Base-by-base conservation (phyloP, 2,888 invertebrate genomes). In the Ormyrus rosae region DNA sequence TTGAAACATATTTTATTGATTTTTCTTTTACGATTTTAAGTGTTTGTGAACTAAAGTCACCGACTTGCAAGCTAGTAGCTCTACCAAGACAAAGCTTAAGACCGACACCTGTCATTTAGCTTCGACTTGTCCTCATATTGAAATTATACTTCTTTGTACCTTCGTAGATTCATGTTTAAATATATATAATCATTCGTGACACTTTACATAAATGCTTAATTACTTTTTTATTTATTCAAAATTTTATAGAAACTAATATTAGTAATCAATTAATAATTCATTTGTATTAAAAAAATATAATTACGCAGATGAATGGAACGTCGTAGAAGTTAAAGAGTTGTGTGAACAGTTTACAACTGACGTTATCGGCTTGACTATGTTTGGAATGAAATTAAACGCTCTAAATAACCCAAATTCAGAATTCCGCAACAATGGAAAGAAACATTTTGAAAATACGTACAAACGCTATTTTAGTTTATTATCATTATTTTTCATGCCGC, bases 351-450 rank as follows among this genome's bases (percentile, higher is more conserved):
- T 86, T 56, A 86, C 89, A 0, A 89, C 88, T 6, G 92, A 92
- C 81, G 89, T 92, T 5, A 92, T 92, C 74, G 91, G 90, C 5
- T 91, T 91, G 0, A 91, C 91, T 0, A 92, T 92, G 1, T 92
- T 89, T 65, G 92, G 92, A 0, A 86, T 92, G 0, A 87, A 90
- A 71, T 91, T 91, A 1, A 92, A 92, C 81, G 91, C 91, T 2
- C 85, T 92, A 13, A 89, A 88, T 19, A 85, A 91, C 67, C 90
- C 91, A 0, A 86, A 92, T 10, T 88, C 91, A 0, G 90, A 91
- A 61, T 92, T 92, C 78, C 91, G 92, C 0, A 86, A 86, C 2
- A 86, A 87, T 64, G 92, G 92, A 9, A 88, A 89, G 0, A 87
- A 88, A 46, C 88, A 92, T 3, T 92, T 92, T 72, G 74, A 85